Conservation (phyloP, 1,140 invertebrate species). For the Penaeus vannamei region DNA sequence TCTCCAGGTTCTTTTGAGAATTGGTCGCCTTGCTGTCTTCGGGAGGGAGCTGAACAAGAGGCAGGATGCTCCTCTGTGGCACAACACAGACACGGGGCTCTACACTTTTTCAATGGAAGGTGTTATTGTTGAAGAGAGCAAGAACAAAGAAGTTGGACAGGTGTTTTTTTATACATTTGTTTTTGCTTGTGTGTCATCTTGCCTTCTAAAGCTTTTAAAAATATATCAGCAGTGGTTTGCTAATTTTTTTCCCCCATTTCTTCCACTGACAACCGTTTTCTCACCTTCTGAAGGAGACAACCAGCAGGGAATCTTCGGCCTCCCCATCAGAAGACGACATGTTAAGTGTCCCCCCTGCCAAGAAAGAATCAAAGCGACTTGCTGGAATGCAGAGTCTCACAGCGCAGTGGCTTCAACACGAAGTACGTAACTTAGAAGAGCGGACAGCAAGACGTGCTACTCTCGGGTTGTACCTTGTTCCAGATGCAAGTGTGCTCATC, state of each 20-base stretch:
- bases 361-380: slow-evolving; percentile 55
- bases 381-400: slow-evolving; percentile 82
- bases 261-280: neutral
- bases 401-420: slow-evolving; percentile 82
- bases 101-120: slow-evolving; percentile 55
- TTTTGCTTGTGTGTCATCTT: neutral
- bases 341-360: slow-evolving; percentile 35
- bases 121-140: slow-evolving; percentile 35
- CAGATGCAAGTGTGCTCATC: slow-evolving; percentile 66
- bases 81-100: slow-evolving; percentile 70
- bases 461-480: slow-evolving; percentile 63
- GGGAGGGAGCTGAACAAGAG: slow-evolving; percentile 80
- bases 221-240: neutral
- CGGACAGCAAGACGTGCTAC: slow-evolving; percentile 69
- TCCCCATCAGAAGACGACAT: slow-evolving; percentile 53
- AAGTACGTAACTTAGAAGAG: slow-evolving; percentile 81
- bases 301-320: slow-evolving; percentile 42
- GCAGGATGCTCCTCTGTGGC: slow-evolving; percentile 76
- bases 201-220: neutral
- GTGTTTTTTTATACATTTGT: slow-evolving; percentile 1
- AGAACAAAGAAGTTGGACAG: slow-evolving; percentile 38
- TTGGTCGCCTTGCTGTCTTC: slow-evolving; percentile 81
- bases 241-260: neutral
- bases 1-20: slow-evolving; percentile 76
- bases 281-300: slow-evolving; percentile 1